Evolutionary conservation across 2,113 vertebrate species (phyloP).

Genomic region (Marcusenius ussheri): DNA sequence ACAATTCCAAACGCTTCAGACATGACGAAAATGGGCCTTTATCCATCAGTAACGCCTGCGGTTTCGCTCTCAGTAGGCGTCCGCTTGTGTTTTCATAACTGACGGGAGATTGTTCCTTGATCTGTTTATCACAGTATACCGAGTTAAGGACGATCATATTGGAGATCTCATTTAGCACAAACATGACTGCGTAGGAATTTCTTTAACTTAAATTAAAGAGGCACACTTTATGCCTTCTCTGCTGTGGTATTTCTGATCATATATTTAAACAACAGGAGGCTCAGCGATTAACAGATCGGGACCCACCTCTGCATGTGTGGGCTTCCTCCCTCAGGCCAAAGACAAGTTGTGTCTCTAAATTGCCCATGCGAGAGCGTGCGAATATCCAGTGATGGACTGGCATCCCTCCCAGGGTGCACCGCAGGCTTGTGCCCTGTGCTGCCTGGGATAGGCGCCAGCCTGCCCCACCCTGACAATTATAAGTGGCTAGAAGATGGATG

Average conservation of each 20-base stretch:
- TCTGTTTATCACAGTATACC: constrained; percentile 15
- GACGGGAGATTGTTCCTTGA: background rate
- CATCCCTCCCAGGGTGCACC: background rate
- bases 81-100: constrained; percentile 14
- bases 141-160: constrained; percentile 28
- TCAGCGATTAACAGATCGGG: background rate
- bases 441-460: background rate
- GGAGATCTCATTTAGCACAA: constrained; percentile 22
- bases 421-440: background rate
- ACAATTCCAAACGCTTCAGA: constrained; percentile 11
- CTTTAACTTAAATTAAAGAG: constrained; percentile 9
- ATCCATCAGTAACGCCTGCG: constrained; percentile 5
- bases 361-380: background rate
- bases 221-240: background rate
- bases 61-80: background rate
- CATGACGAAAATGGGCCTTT: constrained; percentile 10
- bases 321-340: background rate
- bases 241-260: background rate
- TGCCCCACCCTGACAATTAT: background rate
- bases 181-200: constrained; percentile 14
- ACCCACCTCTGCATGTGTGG: background rate
- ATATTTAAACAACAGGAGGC: background rate
- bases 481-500: background rate
- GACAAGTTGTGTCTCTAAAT: background rate
- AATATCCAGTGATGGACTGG: background rate